Conservation (phyloP, 2,113 vertebrate species). For the Colaptes auratus region DNA sequence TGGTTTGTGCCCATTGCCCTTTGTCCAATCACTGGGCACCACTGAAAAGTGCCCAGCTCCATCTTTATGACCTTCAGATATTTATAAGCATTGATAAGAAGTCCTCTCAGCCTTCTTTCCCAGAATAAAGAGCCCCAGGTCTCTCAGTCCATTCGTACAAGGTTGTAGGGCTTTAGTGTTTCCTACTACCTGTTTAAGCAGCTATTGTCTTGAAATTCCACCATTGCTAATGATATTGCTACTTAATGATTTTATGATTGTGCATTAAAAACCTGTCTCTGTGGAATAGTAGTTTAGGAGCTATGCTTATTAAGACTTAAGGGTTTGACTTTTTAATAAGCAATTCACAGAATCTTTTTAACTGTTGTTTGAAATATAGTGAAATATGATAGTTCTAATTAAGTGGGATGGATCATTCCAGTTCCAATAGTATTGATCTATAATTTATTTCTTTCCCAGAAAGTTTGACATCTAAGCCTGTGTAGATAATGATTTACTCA, state of each 20-base stretch:
- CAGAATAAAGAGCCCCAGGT: too few relatives aligned
- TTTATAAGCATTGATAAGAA: too few relatives aligned
- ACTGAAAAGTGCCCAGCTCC: too few relatives aligned
- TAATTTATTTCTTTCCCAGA: constrained; percentile 71
- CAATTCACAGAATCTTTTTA: not conserved
- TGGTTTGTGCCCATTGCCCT: too few relatives aligned
- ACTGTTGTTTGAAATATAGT: constrained; percentile 43
- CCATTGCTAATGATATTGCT: not conserved
- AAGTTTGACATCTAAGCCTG: constrained; percentile 51
- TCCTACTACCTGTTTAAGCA: not conserved
- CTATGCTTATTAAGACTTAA: not conserved
- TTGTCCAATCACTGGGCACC: too few relatives aligned
- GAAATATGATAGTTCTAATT: constrained; percentile 72
- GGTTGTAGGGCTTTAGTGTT: not conserved
- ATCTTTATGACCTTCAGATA: too few relatives aligned
- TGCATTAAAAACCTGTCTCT: not conserved
- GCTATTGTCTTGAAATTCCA: not conserved
- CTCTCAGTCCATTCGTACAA: not conserved
- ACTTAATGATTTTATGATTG: not conserved
- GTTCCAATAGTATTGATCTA: constrained; percentile 73
- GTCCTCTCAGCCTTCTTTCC: too few relatives aligned
- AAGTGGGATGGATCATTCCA: constrained; percentile 68
- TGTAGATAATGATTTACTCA: constrained; percentile 57
- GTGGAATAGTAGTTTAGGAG: not conserved
- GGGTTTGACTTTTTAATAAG: not conserved